Base-by-base conservation (phyloP, 1,140 invertebrate genomes). In the Drosophila nebulosa region DNA sequence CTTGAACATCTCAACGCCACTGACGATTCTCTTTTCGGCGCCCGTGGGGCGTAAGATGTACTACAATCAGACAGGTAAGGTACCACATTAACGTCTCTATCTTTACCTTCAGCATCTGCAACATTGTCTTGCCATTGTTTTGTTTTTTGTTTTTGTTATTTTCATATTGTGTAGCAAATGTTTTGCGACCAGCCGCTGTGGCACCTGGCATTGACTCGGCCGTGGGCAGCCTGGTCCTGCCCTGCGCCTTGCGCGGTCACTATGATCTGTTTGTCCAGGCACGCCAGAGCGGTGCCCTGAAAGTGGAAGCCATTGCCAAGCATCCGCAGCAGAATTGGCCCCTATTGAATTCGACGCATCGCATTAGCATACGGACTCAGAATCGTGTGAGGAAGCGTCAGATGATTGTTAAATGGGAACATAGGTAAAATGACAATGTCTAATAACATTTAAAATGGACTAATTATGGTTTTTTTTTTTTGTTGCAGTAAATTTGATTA, bases 31-130 rank as follows among this genome's bases (percentile, higher is more conserved):
- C 61, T 90, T 91, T 56, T 89, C 90, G 56, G 69, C 76, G 75
- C 76, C 78, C 56, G 86, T 91, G 69, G 81, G 69, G 63, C 89
- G 90, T 57, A 85, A 91, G 69, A 69, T 91, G 36, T 91, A 79
- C 78, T 91, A 89, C 89, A 91, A 91, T 89, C 80, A 89, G 61
- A 91, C 90, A 75, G 79, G 90, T 91, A 78, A 80, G 84, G 6
- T 27, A 9, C 7, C 58, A n/a, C 12, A 35, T 39, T 18, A 32
- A 18, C 26, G 6, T 0, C 26, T 27, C 9, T 27, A 7, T 14
- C 1, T 21, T 1, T 35, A 62, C n/a, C n/a, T n/a, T 7, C 61
- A 12, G 30, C 30, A 32, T 53, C 30, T 61, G 21, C 16, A 14
- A 24, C 22, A 56, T 42, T 14, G 52, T 53, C 66, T 70, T 56